Evolutionary conservation across 2,113 vertebrate genomes (phyloP), one percentile per base, ranked within the genome.

Genomic region (Opisthocomus hoazin): DNA sequence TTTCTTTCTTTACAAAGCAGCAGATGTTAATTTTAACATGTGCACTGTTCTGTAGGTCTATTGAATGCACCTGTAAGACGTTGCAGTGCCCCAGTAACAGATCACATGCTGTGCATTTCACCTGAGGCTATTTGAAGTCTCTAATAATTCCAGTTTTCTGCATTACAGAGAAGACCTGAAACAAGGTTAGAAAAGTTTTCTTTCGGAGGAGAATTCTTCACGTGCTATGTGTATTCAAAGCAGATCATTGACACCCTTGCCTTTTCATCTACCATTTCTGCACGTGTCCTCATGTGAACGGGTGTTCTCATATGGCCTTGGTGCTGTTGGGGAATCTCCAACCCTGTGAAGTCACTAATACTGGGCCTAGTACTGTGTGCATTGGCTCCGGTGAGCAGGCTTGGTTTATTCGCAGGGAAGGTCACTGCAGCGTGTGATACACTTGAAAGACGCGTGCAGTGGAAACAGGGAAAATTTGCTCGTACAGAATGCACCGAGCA

Each of bases 401-500:
- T 32, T 32, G 48, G 1, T 41, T 75, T n/a, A 22, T 29, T 32
- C 4, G 0, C 43, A 1, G 70, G 50, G 56, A 43, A 45, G 36
- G 7, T 6, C 54, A 4, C 8, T 9, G 5, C 2, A 43, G 41
- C 23, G 0, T 8, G 12, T 50, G 15, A 22, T 1, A 41, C n/a
- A 7, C 74, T 11, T 54, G 18, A 15, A 41, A 50, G 46, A 45
- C 5, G 58, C 10, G 34, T 9, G 46, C 50, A 11, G 5, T 6
- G 23, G 87, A 13, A 48, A 57, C 5, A 1, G 37, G 43, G 54
- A 7, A 17, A 10, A 26, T 37, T 3, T 4, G 7, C 45, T 30
- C 0, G 18, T 15, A 6, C 13, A 8, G 1, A 70, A 34, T 0
- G 7, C 79, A 9, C 5, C 3, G 1, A 8, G 50, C 0, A 0